Conservation (phyloP, 2,888 invertebrate genomes). For the Scaptomyza parva region DNA sequence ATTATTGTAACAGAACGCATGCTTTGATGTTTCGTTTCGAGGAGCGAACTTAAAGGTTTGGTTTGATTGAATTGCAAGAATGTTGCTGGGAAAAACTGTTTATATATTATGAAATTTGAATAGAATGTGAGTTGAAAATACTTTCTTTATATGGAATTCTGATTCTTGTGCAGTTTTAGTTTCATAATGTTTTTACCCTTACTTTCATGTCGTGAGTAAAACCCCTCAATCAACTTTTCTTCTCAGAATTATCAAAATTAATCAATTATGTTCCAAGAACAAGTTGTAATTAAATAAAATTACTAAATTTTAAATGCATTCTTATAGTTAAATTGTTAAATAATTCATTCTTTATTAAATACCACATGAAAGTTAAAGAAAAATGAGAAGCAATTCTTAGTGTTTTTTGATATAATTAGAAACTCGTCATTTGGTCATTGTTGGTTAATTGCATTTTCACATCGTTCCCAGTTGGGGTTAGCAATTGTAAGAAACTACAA, state of each 20-base stretch:
- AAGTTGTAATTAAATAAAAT: not conserved
- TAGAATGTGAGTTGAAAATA: too few species aligned
- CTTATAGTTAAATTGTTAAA: not conserved
- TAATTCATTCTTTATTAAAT: not conserved
- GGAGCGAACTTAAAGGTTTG: not conserved
- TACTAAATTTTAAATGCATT: not conserved
- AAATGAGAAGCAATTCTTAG: not conserved
- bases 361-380: not conserved
- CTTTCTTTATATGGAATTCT: too few species aligned
- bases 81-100: too few species aligned
- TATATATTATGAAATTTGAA: too few species aligned
- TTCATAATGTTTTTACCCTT: too few species aligned
- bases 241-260: too few species aligned
- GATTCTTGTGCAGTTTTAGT: too few species aligned
- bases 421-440: conserved; percentile 47
- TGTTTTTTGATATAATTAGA: conserved; percentile 20
- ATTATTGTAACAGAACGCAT: conserved; percentile 24
- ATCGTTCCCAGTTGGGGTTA: conserved; percentile 45
- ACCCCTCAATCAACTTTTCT: too few species aligned
- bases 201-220: too few species aligned
- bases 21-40: conserved; percentile 6
- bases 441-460: conserved; percentile 55
- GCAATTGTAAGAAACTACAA: not conserved
- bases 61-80: not conserved
- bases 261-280: not conserved